phyloP scores from a whole-genome alignment of 2,113 vertebrate species.

The Peucedramus taeniatus region DNA sequence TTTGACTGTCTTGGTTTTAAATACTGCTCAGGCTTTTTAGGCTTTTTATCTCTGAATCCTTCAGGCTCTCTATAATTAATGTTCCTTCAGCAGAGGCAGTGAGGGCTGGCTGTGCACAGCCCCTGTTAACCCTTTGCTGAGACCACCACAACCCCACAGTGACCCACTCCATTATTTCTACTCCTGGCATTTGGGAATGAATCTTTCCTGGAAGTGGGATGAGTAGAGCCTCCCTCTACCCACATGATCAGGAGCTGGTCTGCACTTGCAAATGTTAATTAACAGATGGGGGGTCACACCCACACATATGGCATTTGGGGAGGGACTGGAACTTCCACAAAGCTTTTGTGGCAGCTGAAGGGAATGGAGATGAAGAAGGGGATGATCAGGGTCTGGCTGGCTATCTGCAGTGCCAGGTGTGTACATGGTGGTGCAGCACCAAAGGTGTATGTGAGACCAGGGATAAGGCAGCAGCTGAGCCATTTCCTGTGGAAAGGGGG shows the following conservation, averaged over 20 bases:
- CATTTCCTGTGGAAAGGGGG: not conserved
- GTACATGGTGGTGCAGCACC: fast-evolving
- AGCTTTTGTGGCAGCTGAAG: not conserved
- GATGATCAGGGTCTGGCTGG: not conserved
- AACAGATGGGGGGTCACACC: not conserved
- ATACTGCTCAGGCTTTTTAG: constrained; percentile 26
- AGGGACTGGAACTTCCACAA: not conserved
- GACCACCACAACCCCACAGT: not conserved
- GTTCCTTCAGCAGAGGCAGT: constrained; percentile 6
- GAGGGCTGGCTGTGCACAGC: not conserved
- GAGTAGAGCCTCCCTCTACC: not conserved
- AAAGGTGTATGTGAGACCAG: not conserved
- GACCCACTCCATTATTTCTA: not conserved
- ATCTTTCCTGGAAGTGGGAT: not conserved
- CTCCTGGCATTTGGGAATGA: not conserved
- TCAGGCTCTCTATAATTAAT: constrained; percentile 60
- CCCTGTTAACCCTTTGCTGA: constrained; percentile 42
- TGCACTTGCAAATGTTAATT: not conserved
- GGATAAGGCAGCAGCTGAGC: not conserved
- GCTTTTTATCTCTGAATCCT: constrained; percentile 11
- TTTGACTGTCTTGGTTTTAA: constrained; percentile 65
- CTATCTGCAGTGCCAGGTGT: not conserved
- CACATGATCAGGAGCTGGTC: not conserved
- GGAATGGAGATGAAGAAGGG: not conserved
- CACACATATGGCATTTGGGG: not conserved